Base-by-base conservation (phyloP, 2,888 invertebrate species). In the Dermolepida albohirtum region DNA sequence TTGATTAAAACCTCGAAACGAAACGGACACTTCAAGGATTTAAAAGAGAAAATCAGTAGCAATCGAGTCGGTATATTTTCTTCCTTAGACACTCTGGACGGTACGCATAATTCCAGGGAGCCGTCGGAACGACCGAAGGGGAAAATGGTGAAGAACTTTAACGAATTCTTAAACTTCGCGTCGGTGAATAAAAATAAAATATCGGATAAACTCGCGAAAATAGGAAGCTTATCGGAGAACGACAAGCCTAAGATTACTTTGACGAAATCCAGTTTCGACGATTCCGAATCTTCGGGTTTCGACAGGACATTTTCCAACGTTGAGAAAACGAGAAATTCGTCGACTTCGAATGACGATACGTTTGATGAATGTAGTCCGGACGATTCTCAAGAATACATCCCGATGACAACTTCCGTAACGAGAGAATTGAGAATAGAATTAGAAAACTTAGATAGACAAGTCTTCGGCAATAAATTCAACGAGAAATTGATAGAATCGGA, bases 371-470 rank as follows among this genome's bases (percentile, higher is more conserved):
- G 88, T 74, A 93, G 93, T 71, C 92, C 92, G 0, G 93, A 93
- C 74, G 93, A 94, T 80, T 90, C 91, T 1, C 91, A 92, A 74
- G 92, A 92, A 78, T 94, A 94, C 80, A 92, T 92, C 78, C 94
- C 94, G 1, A 92, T 95, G 90, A 93, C 93, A 0, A 94, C 93
- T 4, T 93, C 94, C 1, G 92, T 94, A 85, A 94, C 94, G 0
- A 87, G 93, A 75, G 94, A 95, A 80, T 83, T 95, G 75, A 87
- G 92, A 75, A 85, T 94, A 54, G 94, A 95, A 81, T 81, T 94
- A 71, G 94, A 95, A 78, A 94, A 92, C 79, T 84, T 95, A 74
- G 94, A 95, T 82, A 87, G 94, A 7, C 94, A 93, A 82, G 92
- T 94, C 4, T 94, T 94, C 78, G 94, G 93, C 0, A 85, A 86